Percentiles rank a stretch among this genome's conserved stretches.
Evolutionary conservation across 2,888 invertebrate genomes (phyloP).

Genomic region (Panopea generosa): DNA sequence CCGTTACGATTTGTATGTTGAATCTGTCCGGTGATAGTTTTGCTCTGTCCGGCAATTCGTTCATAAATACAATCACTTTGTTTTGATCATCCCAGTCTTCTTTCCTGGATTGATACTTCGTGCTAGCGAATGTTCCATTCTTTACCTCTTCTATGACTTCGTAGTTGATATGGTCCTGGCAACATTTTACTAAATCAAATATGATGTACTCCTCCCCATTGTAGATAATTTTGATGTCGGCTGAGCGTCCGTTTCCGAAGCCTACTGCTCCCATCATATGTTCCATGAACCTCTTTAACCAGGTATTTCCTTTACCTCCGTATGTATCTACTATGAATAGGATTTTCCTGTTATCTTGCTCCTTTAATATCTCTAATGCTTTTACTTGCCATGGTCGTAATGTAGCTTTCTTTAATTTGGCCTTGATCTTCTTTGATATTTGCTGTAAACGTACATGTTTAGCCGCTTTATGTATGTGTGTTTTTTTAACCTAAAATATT

Average conservation of each 20-base stretch:
- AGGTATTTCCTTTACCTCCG: too few relatives aligned
- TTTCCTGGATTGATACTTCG: constrained; percentile 2
- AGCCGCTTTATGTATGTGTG: too few relatives aligned
- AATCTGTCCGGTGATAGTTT: too few relatives aligned
- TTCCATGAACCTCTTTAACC: neutral
- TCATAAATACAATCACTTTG: too few relatives aligned
- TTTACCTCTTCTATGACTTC: constrained; percentile 2
- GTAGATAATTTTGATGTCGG: constrained; percentile 2
- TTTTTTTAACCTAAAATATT: too few relatives aligned
- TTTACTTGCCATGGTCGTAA: neutral
- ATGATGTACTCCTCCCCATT: neutral
- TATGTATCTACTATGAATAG: too few relatives aligned
- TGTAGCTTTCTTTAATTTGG: neutral
- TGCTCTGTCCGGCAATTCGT: too few relatives aligned
- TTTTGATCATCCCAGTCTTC: too few relatives aligned
- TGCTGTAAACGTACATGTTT: too few relatives aligned
- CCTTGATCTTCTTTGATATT: neutral
- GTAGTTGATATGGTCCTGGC: constrained; percentile 2
- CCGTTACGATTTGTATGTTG: too few relatives aligned
- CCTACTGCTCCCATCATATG: neutral
- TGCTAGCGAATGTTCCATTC: neutral
- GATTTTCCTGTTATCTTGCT: neutral
- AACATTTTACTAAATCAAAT: neutral
- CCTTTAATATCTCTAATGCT: neutral
- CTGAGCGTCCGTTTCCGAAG: neutral